Evolutionary conservation across 1,140 invertebrate genomes (phyloP).

Genomic region (Scaptomyza pallida): DNA sequence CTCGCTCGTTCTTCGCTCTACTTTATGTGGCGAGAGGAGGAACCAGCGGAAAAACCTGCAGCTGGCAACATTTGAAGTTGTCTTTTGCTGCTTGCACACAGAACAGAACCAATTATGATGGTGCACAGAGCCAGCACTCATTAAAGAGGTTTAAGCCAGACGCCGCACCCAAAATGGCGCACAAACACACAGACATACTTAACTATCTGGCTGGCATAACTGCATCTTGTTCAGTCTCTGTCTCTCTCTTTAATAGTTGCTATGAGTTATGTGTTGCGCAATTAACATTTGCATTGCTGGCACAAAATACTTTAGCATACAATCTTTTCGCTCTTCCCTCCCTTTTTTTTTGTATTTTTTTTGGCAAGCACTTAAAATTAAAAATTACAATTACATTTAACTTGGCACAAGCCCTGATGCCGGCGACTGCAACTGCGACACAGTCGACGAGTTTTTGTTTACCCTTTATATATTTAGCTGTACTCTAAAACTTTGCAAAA

Average conservation of each 20-base stretch:
- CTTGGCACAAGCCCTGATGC: conserved; percentile 57
- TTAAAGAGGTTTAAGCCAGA: conserved; percentile 35
- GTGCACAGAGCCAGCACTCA: conserved; percentile 47
- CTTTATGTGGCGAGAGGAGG: conserved; percentile 27
- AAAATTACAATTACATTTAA: conserved; percentile 82
- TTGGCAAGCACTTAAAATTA: conserved; percentile 80
- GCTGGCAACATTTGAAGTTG: conserved; percentile 40
- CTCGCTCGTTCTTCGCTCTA: too few species aligned
- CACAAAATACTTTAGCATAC: conserved; percentile 65
- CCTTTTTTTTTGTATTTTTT: conserved; percentile 22
- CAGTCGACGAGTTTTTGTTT: conserved; percentile 44
- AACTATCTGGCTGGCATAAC: conserved; percentile 26
- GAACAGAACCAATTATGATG: conserved; percentile 49
- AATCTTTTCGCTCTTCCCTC: neutral
- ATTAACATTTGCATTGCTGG: conserved; percentile 80
- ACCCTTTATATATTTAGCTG: conserved; percentile 12
- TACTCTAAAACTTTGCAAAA: conserved; percentile 16
- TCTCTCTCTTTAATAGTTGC: conserved; percentile 1
- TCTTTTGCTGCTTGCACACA: conserved; percentile 12
- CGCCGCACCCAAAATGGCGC: too few species aligned
- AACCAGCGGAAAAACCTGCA: conserved; percentile 25
- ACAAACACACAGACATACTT: neutral
- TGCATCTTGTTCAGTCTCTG: neutral
- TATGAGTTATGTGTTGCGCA: conserved; percentile 79
- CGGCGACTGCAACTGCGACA: conserved; percentile 47